Evolutionary conservation across 1,140 invertebrate species (phyloP), one percentile per base, ranked within the genome.

Genomic region (Acromyrmex heyeri): DNA sequence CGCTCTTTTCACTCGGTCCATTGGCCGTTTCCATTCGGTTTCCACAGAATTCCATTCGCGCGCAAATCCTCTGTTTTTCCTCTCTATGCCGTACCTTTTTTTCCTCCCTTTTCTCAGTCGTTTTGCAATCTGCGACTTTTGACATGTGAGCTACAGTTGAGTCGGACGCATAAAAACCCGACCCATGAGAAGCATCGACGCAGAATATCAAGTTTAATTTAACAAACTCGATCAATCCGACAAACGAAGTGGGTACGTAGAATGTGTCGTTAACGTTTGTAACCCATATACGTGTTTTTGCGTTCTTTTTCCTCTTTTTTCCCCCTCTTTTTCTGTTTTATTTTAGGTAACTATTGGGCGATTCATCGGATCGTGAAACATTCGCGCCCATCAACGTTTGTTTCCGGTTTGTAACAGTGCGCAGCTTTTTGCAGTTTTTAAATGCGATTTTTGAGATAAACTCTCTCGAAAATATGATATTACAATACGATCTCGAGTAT

Each of bases 201-300:
- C 77, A 38, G 64, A 30, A 82, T 83, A 75, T 62, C 69, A 57
- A 83, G 79, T 83, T 83, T 83, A 83, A 75, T 83, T 83, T 61
- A 73, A 81, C 77, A 69, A 81, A 83, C 55, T 83, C 69, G 79
- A 83, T 83, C 69, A 83, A 83, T 73, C 57, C 38, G 18, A 83
- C 69, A 83, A 83, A 83, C 79, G 55, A 83, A 83, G 79, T 75
- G 69, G 34, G 65, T 57, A 73, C 55, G 69, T 53, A 48, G 69
- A 73, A 83, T 61, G 67, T 73, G 38, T 73, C 69, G 79, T 83
- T 83, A 83, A 73, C 79, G 53, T 75, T 83, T 83, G 69, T 73
- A 73, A 61, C 16, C 38, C 18, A 24, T 61, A 61, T 61, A 82
- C 24, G 2, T 34, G 69, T 24, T 83, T 57, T 48, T 30, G 53